phyloP scores from a whole-genome alignment of 2,113 vertebrate genomes.

The Todiramphus saurophagus region DNA sequence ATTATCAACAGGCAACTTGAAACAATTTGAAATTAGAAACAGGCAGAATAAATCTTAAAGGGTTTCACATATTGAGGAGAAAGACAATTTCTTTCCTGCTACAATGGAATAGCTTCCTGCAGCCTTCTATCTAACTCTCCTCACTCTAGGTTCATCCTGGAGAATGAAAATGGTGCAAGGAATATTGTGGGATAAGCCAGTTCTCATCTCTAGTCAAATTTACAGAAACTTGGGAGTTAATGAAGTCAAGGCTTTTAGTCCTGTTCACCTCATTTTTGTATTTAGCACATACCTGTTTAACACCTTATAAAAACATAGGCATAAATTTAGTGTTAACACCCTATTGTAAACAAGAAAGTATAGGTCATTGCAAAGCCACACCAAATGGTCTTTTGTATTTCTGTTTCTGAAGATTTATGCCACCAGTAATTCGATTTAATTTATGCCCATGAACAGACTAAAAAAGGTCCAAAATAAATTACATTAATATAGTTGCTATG shows the following conservation, averaged over 20 bases:
- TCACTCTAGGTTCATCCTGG: neutral
- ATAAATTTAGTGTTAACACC: neutral
- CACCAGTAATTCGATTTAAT: neutral
- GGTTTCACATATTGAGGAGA: neutral
- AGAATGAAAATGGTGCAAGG: neutral
- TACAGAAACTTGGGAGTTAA: neutral
- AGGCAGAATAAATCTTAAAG: neutral
- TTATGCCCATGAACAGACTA: neutral
- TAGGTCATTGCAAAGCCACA: neutral
- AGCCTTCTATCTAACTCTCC: neutral
- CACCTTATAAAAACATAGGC: neutral
- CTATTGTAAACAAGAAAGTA: neutral
- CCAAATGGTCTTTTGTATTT: neutral
- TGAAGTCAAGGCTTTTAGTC: neutral
- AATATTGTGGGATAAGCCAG: neutral
- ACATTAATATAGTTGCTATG: neutral
- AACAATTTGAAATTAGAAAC: neutral
- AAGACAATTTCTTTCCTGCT: neutral
- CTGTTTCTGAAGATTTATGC: neutral
- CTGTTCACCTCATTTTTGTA: neutral
- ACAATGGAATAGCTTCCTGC: neutral
- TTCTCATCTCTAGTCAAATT: neutral
- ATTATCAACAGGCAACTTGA: neutral
- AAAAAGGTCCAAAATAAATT: constrained; percentile 21
- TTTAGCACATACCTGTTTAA: neutral